Conservation (phyloP, 2,888 invertebrate species). For the Euclidia mi region DNA sequence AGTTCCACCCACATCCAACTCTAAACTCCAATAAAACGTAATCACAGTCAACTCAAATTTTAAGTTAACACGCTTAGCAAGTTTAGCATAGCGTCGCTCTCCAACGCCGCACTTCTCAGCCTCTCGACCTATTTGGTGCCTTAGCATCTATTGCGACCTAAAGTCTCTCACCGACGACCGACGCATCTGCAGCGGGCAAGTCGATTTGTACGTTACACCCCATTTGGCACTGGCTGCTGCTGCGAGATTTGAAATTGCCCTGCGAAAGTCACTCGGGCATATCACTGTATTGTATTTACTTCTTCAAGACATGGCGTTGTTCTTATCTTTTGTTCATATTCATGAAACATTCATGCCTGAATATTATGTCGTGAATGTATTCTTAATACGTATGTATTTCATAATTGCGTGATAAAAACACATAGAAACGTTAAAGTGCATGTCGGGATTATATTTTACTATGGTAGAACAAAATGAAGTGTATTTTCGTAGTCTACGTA, state of each 20-base stretch:
- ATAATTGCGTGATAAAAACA: too few species aligned
- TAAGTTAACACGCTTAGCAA: slow-evolving; percentile 47
- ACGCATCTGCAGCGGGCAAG: slow-evolving; percentile 67
- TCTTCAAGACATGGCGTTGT: background rate
- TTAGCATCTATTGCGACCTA: slow-evolving; percentile 70
- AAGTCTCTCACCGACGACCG: slow-evolving; percentile 61
- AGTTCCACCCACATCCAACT: background rate
- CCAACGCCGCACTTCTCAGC: slow-evolving; percentile 51
- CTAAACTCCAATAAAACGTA: slow-evolving; percentile 28
- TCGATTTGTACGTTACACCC: slow-evolving; percentile 67
- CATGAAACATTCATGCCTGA: background rate
- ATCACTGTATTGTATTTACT: slow-evolving; percentile 14
- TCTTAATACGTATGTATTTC: background rate
- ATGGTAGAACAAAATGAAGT: too few species aligned
- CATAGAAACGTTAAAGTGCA: too few species aligned
- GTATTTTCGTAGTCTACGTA: too few species aligned
- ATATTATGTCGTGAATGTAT: background rate
- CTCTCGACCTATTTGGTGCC: slow-evolving; percentile 62
- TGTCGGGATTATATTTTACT: too few species aligned
- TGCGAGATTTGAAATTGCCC: slow-evolving; percentile 41
- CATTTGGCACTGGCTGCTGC: slow-evolving; percentile 57
- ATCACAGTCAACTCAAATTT: slow-evolving; percentile 37
- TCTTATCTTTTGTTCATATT: background rate
- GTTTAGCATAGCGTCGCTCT: slow-evolving; percentile 47
- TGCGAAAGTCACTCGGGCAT: slow-evolving; percentile 33